Evolutionary conservation across 2,797 vertebrate species (phyloP).

Genomic region (Muraenolepis orangiensis): DNA sequence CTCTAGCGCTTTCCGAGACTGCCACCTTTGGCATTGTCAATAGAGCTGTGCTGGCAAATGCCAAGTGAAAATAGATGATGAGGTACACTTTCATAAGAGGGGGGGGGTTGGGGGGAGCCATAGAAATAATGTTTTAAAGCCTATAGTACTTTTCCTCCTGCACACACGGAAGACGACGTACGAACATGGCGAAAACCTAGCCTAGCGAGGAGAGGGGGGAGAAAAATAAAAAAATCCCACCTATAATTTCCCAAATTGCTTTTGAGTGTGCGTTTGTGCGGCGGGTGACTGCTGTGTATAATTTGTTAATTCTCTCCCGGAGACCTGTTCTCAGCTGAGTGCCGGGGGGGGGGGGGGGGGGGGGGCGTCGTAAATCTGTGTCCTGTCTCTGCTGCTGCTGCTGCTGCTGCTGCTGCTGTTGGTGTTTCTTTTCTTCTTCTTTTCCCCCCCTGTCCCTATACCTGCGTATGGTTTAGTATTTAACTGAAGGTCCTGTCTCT

Average conservation of each 20-base stretch:
- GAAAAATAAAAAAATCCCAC: too few relatives aligned
- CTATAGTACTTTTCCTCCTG: slow-evolving; percentile 69
- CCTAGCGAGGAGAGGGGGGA: too few relatives aligned
- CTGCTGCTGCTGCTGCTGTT: too few relatives aligned
- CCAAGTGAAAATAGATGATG: slow-evolving; percentile 69
- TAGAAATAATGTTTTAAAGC: slow-evolving; percentile 62
- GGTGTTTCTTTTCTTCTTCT: slow-evolving; percentile 81
- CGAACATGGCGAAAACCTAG: slow-evolving; percentile 61
- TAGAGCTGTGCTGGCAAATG: slow-evolving; percentile 52
- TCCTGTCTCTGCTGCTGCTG: slow-evolving; percentile 72
- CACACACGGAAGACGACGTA: too few relatives aligned
- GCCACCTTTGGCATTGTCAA: slow-evolving; percentile 40
- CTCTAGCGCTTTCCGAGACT: slow-evolving; percentile 45
- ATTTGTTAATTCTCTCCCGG: slow-evolving; percentile 72
- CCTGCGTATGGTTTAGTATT: slow-evolving; percentile 81
- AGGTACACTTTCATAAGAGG: slow-evolving; percentile 66
- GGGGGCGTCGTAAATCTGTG: slow-evolving; percentile 74
- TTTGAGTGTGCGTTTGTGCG: slow-evolving; percentile 70
- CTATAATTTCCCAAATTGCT: slow-evolving; percentile 76
- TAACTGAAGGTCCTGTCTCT: slow-evolving; percentile 72
- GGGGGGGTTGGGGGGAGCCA: too few relatives aligned
- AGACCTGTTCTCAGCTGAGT: slow-evolving; percentile 73
- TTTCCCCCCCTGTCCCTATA: too few relatives aligned
- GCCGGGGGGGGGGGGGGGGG: slow-evolving; percentile 63
- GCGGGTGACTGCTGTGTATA: slow-evolving; percentile 71